Conservation (phyloP, 2,113 vertebrate species). For the Grantiella picta region DNA sequence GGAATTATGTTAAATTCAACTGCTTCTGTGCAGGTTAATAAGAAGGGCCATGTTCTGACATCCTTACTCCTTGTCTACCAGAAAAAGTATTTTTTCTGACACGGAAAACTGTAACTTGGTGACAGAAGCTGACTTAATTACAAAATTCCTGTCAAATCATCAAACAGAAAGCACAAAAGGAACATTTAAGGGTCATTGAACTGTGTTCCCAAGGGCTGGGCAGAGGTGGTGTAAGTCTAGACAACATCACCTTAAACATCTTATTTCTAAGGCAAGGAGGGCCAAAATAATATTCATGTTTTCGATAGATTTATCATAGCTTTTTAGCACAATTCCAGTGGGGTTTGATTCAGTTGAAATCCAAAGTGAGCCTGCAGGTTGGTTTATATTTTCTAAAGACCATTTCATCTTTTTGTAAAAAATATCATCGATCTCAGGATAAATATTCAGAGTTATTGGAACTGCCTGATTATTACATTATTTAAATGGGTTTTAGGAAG, state of each 20-base stretch:
- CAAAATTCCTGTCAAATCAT: not conserved
- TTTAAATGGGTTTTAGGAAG: not conserved
- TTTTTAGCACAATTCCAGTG: not conserved
- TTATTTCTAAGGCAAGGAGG: not conserved
- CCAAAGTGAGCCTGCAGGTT: not conserved
- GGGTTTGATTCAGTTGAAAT: not conserved
- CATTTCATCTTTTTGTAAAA: not conserved
- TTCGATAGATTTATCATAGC: not conserved
- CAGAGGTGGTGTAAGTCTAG: not conserved
- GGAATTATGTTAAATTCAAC: not conserved
- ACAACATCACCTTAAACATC: not conserved
- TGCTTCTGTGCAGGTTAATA: not conserved
- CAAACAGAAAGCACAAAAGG: not conserved
- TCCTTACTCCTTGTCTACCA: not conserved
- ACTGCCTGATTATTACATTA: not conserved
- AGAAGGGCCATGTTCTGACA: not conserved
- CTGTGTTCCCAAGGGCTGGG: not conserved
- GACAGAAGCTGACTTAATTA: not conserved
- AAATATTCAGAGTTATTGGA: not conserved
- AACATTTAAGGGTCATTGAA: not conserved
- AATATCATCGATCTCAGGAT: not conserved
- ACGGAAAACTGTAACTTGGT: not conserved
- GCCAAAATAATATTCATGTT: not conserved
- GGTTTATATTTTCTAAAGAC: not conserved
- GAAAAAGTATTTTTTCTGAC: not conserved